Percentiles rank a stretch among this genome's conserved stretches.
Evolutionary conservation across 2,797 vertebrate genomes (phyloP).

Genomic region (Emydoidea blandingii): DNA sequence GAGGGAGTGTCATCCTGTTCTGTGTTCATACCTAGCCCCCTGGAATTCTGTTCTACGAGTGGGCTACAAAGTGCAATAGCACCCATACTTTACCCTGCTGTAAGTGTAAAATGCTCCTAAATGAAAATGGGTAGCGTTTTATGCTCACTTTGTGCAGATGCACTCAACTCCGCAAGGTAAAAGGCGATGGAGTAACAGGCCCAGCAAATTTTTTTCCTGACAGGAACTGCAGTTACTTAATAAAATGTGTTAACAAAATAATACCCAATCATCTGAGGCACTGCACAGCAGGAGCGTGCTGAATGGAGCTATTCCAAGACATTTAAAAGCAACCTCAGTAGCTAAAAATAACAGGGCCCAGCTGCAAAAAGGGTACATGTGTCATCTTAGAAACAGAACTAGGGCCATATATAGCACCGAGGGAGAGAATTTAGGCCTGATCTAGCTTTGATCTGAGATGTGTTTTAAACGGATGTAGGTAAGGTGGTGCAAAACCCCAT

Average conservation of each 20-base stretch:
- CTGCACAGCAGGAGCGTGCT: conserved; percentile 1
- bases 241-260: neutral
- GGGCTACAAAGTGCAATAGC: neutral
- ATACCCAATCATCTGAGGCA: neutral
- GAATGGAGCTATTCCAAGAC: conserved; percentile 31
- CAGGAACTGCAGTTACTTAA: fast-evolving
- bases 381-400: neutral
- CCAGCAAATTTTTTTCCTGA: neutral
- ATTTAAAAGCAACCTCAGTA: conserved; percentile 17
- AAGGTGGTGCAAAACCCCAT: neutral
- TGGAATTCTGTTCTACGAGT: neutral
- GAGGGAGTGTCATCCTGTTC: neutral
- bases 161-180: neutral
- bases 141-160: neutral
- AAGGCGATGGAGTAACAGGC: neutral
- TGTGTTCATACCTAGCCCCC: neutral
- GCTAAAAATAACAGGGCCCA: conserved; percentile 47
- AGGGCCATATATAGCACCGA: neutral
- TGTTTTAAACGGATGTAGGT: neutral
- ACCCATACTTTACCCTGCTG: neutral
- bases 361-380: neutral
- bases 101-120: neutral
- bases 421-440: neutral
- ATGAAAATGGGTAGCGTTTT: neutral
- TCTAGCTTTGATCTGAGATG: neutral